Conservation (phyloP, 2,113 vertebrate species). For the Oreotrochilus melanogaster region DNA sequence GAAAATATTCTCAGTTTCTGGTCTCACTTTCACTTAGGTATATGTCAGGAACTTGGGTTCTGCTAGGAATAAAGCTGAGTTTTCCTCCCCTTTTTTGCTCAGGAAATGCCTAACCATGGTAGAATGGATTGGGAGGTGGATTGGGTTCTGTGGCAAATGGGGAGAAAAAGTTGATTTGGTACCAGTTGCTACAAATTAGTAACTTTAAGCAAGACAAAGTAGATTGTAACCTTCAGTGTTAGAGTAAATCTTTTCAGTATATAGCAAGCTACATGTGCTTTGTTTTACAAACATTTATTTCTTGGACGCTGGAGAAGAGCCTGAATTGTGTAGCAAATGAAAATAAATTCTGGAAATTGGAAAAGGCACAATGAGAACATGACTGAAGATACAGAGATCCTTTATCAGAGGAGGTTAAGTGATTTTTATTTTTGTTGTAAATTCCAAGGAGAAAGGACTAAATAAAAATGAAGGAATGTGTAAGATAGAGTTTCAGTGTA, state of each 20-base stretch:
- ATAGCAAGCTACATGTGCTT: neutral
- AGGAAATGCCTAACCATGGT: neutral
- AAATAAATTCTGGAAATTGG: neutral
- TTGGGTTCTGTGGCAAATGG: neutral
- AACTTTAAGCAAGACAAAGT: neutral
- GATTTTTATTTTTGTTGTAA: neutral
- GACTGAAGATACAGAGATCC: neutral
- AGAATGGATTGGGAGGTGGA: neutral
- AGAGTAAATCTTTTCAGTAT: neutral
- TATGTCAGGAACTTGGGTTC: neutral
- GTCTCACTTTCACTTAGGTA: neutral
- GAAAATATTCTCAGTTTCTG: neutral
- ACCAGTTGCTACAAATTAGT: neutral
- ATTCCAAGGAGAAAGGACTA: neutral
- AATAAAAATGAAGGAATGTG: neutral
- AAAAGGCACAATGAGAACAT: neutral
- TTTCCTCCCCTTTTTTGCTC: neutral
- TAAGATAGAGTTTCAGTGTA: neutral
- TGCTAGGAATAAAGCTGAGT: neutral
- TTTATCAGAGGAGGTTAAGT: neutral
- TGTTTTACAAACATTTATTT: neutral
- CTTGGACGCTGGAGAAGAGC: conserved; percentile 1
- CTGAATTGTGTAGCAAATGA: neutral
- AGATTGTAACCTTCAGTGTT: neutral
- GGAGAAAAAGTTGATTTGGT: neutral